Evolutionary conservation across 2,113 vertebrate genomes (phyloP).

Genomic region (Halcyon senegalensis): DNA sequence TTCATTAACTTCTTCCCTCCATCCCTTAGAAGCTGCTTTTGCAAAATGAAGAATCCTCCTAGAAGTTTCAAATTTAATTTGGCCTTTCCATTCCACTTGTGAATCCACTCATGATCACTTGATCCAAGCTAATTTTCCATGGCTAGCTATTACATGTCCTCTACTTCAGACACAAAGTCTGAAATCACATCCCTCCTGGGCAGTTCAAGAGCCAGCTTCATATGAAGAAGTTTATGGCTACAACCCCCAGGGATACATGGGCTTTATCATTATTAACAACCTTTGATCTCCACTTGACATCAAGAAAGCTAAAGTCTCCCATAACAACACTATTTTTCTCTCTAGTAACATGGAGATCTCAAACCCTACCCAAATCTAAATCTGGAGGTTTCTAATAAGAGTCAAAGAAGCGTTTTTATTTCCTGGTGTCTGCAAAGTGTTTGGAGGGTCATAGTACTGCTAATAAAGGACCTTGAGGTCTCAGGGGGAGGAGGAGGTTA

Average conservation of each 20-base stretch:
- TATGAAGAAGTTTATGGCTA: conserved; percentile 25
- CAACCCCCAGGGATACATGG: not conserved
- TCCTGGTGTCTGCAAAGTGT: not conserved
- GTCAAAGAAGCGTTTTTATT: not conserved
- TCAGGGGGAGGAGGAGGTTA: not conserved
- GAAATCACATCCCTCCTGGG: conserved; percentile 21
- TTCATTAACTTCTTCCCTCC: not conserved
- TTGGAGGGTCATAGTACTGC: not conserved
- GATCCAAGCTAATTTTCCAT: conserved; percentile 44
- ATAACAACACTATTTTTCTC: not conserved
- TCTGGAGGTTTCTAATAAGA: not conserved
- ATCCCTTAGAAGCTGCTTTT: not conserved
- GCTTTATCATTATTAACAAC: conserved; percentile 25
- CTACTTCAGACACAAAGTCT: conserved; percentile 35
- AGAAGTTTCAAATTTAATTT: conserved; percentile 20
- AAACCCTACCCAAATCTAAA: not conserved
- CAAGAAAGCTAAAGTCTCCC: not conserved
- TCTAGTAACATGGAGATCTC: not conserved
- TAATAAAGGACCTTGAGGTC: conserved; percentile 31
- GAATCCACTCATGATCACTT: conserved; percentile 39
- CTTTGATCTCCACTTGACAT: conserved; percentile 40
- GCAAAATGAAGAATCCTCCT: not conserved
- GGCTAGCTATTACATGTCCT: conserved; percentile 55
- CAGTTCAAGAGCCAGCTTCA: not conserved
- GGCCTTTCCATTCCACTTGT: not conserved